Base-by-base conservation (phyloP, 2,113 vertebrate genomes). In the Rissa tridactyla region DNA sequence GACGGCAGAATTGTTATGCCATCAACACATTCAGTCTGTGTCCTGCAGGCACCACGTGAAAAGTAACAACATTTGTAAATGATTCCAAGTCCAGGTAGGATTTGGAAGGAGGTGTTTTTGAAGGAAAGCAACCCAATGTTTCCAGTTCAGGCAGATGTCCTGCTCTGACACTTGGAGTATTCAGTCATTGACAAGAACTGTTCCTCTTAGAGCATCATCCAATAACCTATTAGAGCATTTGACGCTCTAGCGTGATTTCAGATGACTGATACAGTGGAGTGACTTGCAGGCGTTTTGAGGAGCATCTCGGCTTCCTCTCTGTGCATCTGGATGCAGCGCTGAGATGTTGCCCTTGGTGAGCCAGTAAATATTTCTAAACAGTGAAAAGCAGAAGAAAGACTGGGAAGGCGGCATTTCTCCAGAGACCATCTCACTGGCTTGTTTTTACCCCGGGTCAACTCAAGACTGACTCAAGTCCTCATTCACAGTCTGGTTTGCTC, bases 361-460 rank as follows among this genome's bases (percentile, higher is more conserved):
- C 36, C 47, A 26, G 40, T 49, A 72, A 90, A 61, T 85, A 52
- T 64, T 89, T 86, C 69, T 7, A 4, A 66, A 19, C 36, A 23
- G 47, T 65, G 27, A 60, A 90, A 79, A 40, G 54, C 3, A 2
- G 57, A 62, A 60, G 61, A 47, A 32, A 23, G 66, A 1, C 1
- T 0, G 3, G 54, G 76, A 83, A 47, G 46, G 36, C 3, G 0
- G 22, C 0, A 1, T 36, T 68, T 44, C 86, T 52, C 57, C 40
- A 64, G 77, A 57, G 80, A 77, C 70, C 55, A 46, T 62, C 51
- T 68, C 49, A 4, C 60, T 61, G 88, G 32, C 79, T 83, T 30
- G 0, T 26, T 61, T 94, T 82, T 54, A 92, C 58, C 84, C 73
- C 13, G 23, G 60, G 61, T 91, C 92, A 91, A 0, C 61, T 52